Conservation (phyloP, 2,888 invertebrate genomes). For the Melinaea marsaeus region DNA sequence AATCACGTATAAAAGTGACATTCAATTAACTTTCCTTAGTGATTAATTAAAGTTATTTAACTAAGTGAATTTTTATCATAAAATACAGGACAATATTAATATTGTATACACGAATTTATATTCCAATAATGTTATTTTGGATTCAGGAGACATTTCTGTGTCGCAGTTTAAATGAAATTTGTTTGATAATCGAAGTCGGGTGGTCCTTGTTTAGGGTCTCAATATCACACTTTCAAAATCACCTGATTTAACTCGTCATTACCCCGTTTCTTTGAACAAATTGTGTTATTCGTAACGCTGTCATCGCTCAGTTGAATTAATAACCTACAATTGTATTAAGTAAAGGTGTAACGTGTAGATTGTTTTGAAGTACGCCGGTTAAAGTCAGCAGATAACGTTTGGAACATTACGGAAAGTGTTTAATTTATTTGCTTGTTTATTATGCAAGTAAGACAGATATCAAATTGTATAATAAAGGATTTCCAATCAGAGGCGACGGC, state of each 20-base stretch:
- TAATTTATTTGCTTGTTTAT: constrained; percentile 14
- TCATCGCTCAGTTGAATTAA: too few species aligned
- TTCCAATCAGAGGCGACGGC: constrained; percentile 71
- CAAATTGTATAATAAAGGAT: constrained; percentile 39
- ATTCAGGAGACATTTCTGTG: constrained; percentile 64
- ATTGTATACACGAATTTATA: constrained; percentile 42
- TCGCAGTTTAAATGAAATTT: constrained; percentile 64
- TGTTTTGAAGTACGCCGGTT: too few species aligned
- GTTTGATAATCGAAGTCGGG: constrained; percentile 58
- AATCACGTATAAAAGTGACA: constrained; percentile 28
- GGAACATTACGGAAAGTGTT: not conserved
- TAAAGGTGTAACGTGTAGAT: too few species aligned
- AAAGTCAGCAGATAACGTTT: too few species aligned
- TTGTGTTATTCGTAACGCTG: too few species aligned
- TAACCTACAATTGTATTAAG: too few species aligned
- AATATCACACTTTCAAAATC: constrained; percentile 47
- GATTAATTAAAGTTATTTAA: constrained; percentile 28
- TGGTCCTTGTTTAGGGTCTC: constrained; percentile 46
- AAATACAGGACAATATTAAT: constrained; percentile 19
- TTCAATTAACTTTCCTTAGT: constrained; percentile 27
- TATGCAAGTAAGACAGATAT: constrained; percentile 16
- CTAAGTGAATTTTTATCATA: constrained; percentile 21
- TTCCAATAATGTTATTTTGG: constrained; percentile 62
- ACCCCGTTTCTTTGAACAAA: too few species aligned
- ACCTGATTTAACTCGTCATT: constrained; percentile 34